Percentiles rank a stretch among this genome's conserved stretches.
phyloP scores from a whole-genome alignment of 1,140 invertebrate species.

The Gonatopus flavifemur region DNA sequence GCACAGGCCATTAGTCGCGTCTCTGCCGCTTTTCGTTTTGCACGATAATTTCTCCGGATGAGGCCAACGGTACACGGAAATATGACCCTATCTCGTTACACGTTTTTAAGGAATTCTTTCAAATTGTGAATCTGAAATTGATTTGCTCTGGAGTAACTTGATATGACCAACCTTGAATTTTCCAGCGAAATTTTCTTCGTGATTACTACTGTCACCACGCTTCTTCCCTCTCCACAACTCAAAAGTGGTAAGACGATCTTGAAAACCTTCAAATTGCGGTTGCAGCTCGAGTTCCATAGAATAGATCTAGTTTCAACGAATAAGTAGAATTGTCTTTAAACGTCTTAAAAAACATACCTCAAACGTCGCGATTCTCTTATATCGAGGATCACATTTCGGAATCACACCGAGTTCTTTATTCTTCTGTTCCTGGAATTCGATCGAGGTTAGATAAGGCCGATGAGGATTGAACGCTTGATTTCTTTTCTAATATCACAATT shows the following conservation, averaged over 20 bases:
- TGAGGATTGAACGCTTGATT: too few species aligned
- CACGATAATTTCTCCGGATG: slow-evolving; percentile 37
- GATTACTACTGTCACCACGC: slow-evolving; percentile 62
- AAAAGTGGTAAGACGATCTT: slow-evolving; percentile 76
- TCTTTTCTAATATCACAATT: slow-evolving; percentile 13
- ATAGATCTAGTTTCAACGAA: slow-evolving; percentile 66
- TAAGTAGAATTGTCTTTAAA: slow-evolving; percentile 19
- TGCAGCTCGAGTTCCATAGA: slow-evolving; percentile 74
- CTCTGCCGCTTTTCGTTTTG: slow-evolving; percentile 43
- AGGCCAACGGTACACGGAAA: slow-evolving; percentile 52
- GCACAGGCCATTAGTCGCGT: slow-evolving; percentile 59
- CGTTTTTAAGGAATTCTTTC: too few species aligned
- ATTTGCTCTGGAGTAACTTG: background rate
- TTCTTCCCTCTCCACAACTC: slow-evolving; percentile 75
- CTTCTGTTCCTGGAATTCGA: slow-evolving; percentile 38
- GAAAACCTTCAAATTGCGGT: slow-evolving; percentile 73
- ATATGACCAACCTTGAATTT: slow-evolving; percentile 64
- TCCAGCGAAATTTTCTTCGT: slow-evolving; percentile 68
- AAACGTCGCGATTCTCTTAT: slow-evolving; percentile 39
- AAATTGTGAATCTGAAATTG: too few species aligned
- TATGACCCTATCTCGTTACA: slow-evolving; percentile 64
- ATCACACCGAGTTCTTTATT: slow-evolving; percentile 26
- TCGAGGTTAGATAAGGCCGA: too few species aligned
- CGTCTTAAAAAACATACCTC: slow-evolving; percentile 38
- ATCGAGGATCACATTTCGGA: slow-evolving; percentile 2